These are phyloP conservation scores for Turnix velox DNA, from an alignment of 2,113 vertebrate species.

Conservation along the genomic window DNA sequence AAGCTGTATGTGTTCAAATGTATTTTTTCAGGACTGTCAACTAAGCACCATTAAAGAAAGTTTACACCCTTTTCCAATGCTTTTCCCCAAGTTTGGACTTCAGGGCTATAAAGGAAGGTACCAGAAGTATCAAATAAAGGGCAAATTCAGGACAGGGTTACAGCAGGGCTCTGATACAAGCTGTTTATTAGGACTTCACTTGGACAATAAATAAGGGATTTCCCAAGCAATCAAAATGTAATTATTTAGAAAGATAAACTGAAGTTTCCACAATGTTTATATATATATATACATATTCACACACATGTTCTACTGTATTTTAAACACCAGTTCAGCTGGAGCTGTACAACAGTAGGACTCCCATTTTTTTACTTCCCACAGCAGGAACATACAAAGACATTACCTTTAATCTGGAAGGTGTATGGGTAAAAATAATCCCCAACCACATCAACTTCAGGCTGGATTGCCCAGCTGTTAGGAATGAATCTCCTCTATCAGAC, in stretches of 20 bases:
- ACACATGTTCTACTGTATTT: constrained; percentile 58
- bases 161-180: constrained; percentile 24
- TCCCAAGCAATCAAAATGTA: constrained; percentile 41
- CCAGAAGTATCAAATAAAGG: background rate
- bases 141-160: background rate
- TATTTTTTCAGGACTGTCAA: background rate
- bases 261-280: constrained; percentile 29
- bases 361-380: background rate
- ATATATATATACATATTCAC: constrained; percentile 53
- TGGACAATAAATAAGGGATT: constrained; percentile 62
- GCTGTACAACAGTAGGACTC: background rate
- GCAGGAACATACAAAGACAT: background rate
- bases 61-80: background rate
- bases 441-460: background rate
- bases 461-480: background rate
- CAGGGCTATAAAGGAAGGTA: background rate
- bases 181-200: constrained; percentile 62
- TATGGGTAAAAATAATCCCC: background rate
- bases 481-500: background rate
- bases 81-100: background rate
- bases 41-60: background rate
- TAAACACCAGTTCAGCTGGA: constrained; percentile 33
- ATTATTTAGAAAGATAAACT: constrained; percentile 65
- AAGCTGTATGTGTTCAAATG: background rate
- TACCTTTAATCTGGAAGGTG: background rate